Evolutionary conservation across 2,888 invertebrate genomes (phyloP).

Genomic region (Liodrosophila aerea): DNA sequence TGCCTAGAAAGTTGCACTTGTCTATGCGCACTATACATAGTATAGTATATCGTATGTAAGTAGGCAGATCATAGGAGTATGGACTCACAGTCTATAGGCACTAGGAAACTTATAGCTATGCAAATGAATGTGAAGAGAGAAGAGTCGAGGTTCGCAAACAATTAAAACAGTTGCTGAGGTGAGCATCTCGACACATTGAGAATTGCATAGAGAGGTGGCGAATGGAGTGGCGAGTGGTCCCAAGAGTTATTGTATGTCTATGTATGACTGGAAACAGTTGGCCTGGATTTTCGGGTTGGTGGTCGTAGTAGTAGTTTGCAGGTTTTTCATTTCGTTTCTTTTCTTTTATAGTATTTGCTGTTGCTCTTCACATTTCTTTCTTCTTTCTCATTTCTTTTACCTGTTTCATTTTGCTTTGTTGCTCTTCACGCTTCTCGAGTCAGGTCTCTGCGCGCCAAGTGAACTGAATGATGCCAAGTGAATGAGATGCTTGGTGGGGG

Average conservation of each 20-base stretch:
- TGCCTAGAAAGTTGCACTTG: constrained; percentile 39
- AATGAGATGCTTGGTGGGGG: constrained; percentile 8
- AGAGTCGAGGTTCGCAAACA: not conserved
- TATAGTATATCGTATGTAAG: constrained; percentile 22
- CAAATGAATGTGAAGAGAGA: constrained; percentile 32
- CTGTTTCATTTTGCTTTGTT: constrained; percentile 31
- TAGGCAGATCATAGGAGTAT: constrained; percentile 5
- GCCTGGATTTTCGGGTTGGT: constrained; percentile 45
- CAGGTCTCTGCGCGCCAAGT: constrained; percentile 37
- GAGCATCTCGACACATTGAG: constrained; percentile 44
- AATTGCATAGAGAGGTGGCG: constrained; percentile 42
- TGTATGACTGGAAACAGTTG: constrained; percentile 40
- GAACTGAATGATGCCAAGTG: constrained; percentile 32
- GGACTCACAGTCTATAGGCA: not conserved
- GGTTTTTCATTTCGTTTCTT: constrained; percentile 27
- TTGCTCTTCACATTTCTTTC: not conserved
- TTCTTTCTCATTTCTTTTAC: constrained; percentile 2
- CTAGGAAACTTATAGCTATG: constrained; percentile 30
- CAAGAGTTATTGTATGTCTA: too few species aligned
- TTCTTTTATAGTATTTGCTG: constrained; percentile 6
- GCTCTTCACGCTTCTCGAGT: constrained; percentile 51
- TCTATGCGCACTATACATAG: too few species aligned
- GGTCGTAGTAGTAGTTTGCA: constrained; percentile 35
- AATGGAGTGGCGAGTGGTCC: constrained; percentile 4
- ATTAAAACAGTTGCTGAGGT: constrained; percentile 30